phyloP scores from a whole-genome alignment of 2,888 invertebrate species.

The Cantharis rustica region DNA sequence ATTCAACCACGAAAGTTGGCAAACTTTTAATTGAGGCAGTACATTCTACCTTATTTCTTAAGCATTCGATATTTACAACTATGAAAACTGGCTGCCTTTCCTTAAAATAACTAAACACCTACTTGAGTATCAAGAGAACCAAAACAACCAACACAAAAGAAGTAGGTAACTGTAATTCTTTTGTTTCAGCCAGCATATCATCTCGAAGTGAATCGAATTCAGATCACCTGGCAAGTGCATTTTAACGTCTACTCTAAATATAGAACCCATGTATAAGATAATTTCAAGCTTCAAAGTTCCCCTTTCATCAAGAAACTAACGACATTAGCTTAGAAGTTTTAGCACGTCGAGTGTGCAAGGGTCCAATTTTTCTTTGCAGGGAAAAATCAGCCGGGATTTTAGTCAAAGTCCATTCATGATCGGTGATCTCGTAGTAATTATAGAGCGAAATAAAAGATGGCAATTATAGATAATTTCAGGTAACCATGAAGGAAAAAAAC shows the following conservation, averaged over 20 bases:
- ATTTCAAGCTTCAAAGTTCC: not conserved
- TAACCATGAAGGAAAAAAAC: not conserved
- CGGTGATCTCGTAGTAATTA: not conserved
- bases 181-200: not conserved
- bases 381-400: not conserved
- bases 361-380: not conserved
- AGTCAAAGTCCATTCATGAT: not conserved
- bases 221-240: not conserved
- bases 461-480: not conserved
- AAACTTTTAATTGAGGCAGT: not conserved
- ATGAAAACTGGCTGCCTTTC: not conserved
- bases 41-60: not conserved
- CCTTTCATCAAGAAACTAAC: not conserved
- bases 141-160: not conserved
- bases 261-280: not conserved
- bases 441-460: not conserved
- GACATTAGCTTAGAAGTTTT: not conserved
- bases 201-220: not conserved
- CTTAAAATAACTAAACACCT: not conserved
- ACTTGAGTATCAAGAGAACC: not conserved
- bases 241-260: not conserved
- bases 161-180: not conserved
- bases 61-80: not conserved
- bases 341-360: not conserved
- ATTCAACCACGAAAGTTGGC: not conserved